These are phyloP conservation scores for Platanista minor DNA, from an alignment of 2,113 vertebrate genomes.

Conservation along the genomic window DNA sequence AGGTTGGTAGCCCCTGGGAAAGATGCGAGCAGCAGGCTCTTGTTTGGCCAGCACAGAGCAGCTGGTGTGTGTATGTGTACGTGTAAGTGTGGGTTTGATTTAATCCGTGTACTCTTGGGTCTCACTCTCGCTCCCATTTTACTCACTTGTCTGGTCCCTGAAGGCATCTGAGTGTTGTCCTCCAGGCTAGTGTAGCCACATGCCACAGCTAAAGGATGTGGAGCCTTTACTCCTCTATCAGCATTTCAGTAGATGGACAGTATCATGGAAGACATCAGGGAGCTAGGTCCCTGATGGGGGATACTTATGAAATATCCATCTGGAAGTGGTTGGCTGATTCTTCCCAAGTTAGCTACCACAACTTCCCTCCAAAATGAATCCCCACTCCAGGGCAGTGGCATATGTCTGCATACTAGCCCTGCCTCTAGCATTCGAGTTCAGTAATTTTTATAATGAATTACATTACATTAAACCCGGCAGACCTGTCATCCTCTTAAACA, in stretches of 20 bases:
- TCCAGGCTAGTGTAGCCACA: background rate
- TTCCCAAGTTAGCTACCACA: background rate
- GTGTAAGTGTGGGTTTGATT: background rate
- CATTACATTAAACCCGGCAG: background rate
- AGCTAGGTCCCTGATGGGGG: background rate
- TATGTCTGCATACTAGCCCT: background rate
- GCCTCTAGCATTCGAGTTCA: background rate
- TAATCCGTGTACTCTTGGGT: background rate
- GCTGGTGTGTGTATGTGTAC: rapidly evolving
- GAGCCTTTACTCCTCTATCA: rapidly evolving
- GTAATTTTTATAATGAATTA: background rate
- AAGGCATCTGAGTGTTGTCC: background rate
- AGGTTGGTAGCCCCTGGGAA: background rate
- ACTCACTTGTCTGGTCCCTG: background rate
- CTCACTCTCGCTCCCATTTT: background rate
- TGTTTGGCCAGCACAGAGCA: background rate
- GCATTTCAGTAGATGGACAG: background rate
- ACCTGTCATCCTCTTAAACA: background rate
- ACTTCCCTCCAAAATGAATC: background rate
- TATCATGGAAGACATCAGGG: background rate
- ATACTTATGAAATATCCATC: background rate
- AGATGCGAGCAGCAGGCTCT: background rate
- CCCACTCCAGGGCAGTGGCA: background rate
- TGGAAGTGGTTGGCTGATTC: background rate
- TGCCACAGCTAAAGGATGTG: background rate